A percentile compares a stretch with the other conserved stretches of the same genome.
phyloP scores from a whole-genome alignment of 2,797 vertebrate genomes.

The Myripristis jacobus region DNA sequence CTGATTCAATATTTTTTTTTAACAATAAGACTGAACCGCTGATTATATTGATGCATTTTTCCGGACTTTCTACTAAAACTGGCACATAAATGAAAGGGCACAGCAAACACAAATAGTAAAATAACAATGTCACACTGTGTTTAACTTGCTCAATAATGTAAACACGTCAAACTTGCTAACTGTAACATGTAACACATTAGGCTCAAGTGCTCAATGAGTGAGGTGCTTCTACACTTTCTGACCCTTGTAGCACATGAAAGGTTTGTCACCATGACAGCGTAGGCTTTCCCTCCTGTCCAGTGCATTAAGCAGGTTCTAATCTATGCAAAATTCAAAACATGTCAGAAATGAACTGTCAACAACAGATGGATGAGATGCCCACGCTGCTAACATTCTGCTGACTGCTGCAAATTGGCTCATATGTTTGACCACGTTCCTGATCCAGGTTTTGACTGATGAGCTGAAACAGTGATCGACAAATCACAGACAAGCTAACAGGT shows the following conservation, averaged over 20 bases:
- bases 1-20: not conserved
- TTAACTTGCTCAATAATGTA: not conserved
- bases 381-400: not conserved
- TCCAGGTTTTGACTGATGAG: too few species aligned
- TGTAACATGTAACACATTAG: not conserved
- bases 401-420: conserved; percentile 15
- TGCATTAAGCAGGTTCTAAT: too few species aligned
- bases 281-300: not conserved
- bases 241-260: conserved; percentile 6
- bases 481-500: too few species aligned
- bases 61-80: too few species aligned
- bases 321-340: conserved; percentile 29
- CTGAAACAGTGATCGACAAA: too few species aligned
- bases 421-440: not conserved
- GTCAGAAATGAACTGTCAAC: too few species aligned
- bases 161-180: too few species aligned
- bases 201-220: conserved; percentile 24
- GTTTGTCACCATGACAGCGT: not conserved
- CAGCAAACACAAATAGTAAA: too few species aligned
- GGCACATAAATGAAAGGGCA: too few species aligned
- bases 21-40: not conserved
- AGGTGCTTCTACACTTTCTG: conserved; percentile 3
- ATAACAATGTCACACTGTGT: too few species aligned
- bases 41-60: not conserved
- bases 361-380: not conserved